phyloP scores from a whole-genome alignment of 2,113 vertebrate genomes.

The Dipodomys ordii region DNA sequence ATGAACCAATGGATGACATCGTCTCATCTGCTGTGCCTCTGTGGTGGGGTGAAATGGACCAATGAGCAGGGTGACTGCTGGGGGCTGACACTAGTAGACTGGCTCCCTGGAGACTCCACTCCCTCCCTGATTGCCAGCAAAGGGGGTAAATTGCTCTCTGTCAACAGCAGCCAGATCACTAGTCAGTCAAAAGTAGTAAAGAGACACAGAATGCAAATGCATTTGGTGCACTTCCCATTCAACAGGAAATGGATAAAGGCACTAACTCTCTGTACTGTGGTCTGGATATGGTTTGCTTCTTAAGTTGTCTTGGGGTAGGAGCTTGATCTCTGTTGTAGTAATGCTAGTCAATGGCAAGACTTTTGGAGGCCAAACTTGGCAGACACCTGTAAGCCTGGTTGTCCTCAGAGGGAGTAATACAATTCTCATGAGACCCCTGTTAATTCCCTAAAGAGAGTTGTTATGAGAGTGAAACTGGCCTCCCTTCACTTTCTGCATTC shows the following conservation, averaged over 20 bases:
- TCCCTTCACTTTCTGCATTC: neutral
- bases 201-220: neutral
- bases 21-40: neutral
- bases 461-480: neutral
- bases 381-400: neutral
- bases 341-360: neutral
- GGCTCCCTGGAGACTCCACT: neutral
- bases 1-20: neutral
- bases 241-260: neutral
- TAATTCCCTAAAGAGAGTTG: neutral
- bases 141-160: neutral
- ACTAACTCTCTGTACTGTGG: neutral
- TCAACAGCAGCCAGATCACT: neutral
- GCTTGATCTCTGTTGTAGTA: neutral
- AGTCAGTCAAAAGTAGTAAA: neutral
- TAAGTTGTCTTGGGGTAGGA: neutral
- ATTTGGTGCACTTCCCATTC: neutral
- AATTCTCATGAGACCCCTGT: neutral
- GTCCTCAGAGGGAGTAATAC: neutral
- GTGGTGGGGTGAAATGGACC: neutral
- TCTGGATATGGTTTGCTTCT: neutral
- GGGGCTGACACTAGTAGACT: neutral
- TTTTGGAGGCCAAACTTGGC: neutral
- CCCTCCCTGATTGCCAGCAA: neutral
- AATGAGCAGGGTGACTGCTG: rapidly evolving